Percentiles rank a stretch among this genome's conserved stretches.
Conservation (phyloP, 2,888 invertebrate species). For the Pasiphila rectangulata region DNA sequence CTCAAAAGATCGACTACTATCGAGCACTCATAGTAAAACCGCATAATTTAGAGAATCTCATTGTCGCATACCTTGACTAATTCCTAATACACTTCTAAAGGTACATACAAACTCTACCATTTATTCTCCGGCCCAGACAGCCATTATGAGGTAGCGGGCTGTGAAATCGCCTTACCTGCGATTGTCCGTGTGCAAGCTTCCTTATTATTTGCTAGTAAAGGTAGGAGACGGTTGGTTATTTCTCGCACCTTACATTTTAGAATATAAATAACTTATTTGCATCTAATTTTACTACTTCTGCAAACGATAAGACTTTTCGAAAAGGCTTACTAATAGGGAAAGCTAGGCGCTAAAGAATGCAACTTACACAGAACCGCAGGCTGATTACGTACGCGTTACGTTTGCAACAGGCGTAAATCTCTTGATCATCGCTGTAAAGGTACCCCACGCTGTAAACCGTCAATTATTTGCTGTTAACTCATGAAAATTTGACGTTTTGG, state of each 20-base stretch:
- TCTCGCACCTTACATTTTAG: not conserved
- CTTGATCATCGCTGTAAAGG: too few relatives aligned
- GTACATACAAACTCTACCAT: not conserved
- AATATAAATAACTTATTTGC: not conserved
- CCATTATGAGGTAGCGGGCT: constrained; percentile 35
- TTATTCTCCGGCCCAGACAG: constrained; percentile 19
- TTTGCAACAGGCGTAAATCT: too few relatives aligned
- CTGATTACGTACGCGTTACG: too few relatives aligned
- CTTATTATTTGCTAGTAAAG: constrained; percentile 31
- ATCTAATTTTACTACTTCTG: not conserved
- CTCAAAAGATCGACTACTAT: too few relatives aligned
- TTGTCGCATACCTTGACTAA: constrained; percentile 31
- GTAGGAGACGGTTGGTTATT: not conserved
- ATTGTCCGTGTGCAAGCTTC: constrained; percentile 36
- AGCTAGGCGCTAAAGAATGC: too few relatives aligned
- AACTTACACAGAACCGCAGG: too few relatives aligned
- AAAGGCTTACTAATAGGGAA: too few relatives aligned
- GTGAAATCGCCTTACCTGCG: constrained; percentile 42
- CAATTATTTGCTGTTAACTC: too few relatives aligned
- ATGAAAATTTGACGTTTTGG: too few relatives aligned
- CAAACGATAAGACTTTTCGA: too few relatives aligned
- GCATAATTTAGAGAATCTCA: constrained; percentile 28
- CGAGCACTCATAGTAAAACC: constrained; percentile 13
- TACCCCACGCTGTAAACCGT: too few relatives aligned
- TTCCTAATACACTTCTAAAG: constrained; percentile 27